These are phyloP conservation scores for Coluber constrictor DNA, from an alignment of 2,797 vertebrate genomes.

Conservation along the genomic window DNA sequence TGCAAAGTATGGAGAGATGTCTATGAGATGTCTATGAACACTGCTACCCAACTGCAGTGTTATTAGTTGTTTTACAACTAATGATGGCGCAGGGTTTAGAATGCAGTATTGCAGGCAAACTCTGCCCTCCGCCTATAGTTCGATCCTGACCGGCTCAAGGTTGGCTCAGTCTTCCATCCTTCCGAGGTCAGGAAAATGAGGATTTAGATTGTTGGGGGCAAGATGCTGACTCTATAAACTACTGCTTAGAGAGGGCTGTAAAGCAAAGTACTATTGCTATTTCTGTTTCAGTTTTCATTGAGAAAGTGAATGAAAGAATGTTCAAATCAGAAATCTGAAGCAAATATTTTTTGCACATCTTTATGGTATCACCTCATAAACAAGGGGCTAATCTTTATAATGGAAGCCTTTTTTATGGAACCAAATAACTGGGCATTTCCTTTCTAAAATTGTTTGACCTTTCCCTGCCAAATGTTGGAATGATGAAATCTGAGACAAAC, in stretches of 20 bases:
- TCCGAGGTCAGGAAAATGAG: rapidly evolving
- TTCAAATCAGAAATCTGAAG: not conserved
- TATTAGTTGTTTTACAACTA: too few relatives aligned
- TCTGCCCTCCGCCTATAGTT: not conserved
- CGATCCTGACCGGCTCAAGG: rapidly evolving
- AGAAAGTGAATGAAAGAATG: not conserved
- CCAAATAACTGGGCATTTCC: not conserved
- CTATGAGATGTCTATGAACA: not conserved
- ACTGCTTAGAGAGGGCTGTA: not conserved
- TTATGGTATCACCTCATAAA: not conserved
- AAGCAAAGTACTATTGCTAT: not conserved
- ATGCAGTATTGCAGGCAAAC: not conserved
- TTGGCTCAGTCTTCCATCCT: not conserved
- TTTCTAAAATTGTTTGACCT: not conserved
- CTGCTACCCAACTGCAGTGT: not conserved
- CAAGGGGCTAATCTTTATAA: not conserved
- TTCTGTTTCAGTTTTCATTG: not conserved
- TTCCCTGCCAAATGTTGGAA: not conserved
- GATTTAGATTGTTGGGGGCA: not conserved
- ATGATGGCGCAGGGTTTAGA: too few relatives aligned
- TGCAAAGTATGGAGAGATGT: not conserved
- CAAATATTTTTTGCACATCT: not conserved
- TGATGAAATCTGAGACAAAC: not conserved
- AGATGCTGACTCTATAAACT: not conserved
- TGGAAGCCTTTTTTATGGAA: not conserved